These are phyloP conservation scores for Numenius phaeopus DNA, from an alignment of 2,797 vertebrate genomes.

Conservation along the genomic window DNA sequence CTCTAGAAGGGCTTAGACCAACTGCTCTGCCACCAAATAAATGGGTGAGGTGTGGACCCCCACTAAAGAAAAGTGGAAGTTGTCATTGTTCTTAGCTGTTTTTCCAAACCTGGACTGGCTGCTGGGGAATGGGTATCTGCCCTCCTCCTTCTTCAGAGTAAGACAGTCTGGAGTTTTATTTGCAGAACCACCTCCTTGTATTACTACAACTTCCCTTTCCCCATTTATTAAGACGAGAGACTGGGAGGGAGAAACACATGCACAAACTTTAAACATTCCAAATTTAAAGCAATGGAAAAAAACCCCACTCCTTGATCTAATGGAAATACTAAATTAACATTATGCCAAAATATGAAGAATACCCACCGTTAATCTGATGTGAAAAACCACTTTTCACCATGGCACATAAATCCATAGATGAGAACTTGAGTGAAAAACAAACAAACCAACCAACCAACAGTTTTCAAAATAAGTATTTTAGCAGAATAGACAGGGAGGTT, in stretches of 20 bases:
- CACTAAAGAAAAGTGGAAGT: not conserved
- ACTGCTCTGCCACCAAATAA: not conserved
- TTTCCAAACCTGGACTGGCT: not conserved
- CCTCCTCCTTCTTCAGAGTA: not conserved
- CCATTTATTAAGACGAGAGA: not conserved
- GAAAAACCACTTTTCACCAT: not conserved
- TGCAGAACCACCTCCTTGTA: not conserved
- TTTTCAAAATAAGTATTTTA: not conserved
- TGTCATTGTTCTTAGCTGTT: not conserved
- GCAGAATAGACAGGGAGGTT: not conserved
- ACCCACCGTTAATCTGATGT: not conserved
- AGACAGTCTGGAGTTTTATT: not conserved
- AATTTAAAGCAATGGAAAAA: not conserved
- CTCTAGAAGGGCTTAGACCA: not conserved
- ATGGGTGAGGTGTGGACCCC: not conserved
- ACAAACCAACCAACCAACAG: not conserved
- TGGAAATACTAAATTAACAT: not conserved
- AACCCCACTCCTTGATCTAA: accelerated
- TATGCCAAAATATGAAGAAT: not conserved
- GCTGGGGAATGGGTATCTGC: not conserved
- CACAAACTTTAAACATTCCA: not conserved
- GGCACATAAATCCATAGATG: not conserved
- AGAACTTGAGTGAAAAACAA: not conserved
- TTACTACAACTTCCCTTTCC: not conserved
- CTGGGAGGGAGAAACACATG: not conserved